Evolutionary conservation across 2,888 invertebrate genomes (phyloP), one percentile per base, ranked within the genome.

Genomic region (Synergus itoensis): DNA sequence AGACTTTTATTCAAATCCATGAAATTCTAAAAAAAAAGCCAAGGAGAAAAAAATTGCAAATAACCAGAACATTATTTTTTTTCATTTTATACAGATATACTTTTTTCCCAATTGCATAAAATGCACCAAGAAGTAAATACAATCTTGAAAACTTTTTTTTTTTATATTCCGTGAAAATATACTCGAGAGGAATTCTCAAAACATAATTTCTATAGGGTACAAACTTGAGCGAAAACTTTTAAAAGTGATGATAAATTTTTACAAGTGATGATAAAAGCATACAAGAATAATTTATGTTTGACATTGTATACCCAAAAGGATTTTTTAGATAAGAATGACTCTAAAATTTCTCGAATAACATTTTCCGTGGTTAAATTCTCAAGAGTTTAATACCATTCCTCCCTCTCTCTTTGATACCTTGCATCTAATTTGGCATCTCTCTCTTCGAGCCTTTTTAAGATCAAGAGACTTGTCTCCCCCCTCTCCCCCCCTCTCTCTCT

Each of bases 401-500:
- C 69, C 69, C 28, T 1, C 64, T 53, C 73, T 53, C 73, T 69
- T 69, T 5, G 14, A 67, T 43, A 43, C 41, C 18, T 45, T 43
- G 14, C 43, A 14, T 63, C 18, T 48, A 21, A 69, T 28, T 12
- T 76, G 16, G 7, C 45, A 21, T 16, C 53, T 53, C 53, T 73
- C 45, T 65, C 41, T 65, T 53, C 28, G 48, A 73, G 73, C 48
- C 73, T 73, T 73, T 53, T 73, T 73, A 73, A 73, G 73, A 53
- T 73, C 73, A 73, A 53, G 69, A 69, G 73, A 73, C 73, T 73
- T 36, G 73, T 40, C 73, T 73, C 73, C 64, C 3, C 28, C 3
- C 3, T 75, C 77, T 77, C 79, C 36, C 41, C 78, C 78, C 62
- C 43, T 67, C 62, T 45, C 41, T 79, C 53, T 63, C 77, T 77